These are phyloP conservation scores for Mionectes macconnelli DNA, from an alignment of 2,113 vertebrate species.

Conservation along the genomic window DNA sequence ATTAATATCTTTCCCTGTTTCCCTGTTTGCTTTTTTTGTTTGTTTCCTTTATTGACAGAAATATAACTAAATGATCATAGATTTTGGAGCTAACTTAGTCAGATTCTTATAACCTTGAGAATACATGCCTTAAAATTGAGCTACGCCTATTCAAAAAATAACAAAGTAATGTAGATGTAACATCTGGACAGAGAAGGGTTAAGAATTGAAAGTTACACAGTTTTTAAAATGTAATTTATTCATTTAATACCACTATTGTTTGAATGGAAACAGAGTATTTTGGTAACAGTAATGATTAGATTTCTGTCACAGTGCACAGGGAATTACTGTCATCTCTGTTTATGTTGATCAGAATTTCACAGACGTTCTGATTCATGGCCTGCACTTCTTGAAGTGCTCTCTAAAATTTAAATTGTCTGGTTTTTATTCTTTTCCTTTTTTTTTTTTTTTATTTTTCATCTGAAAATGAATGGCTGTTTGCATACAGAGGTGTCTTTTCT, in stretches of 20 bases:
- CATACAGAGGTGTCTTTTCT: not conserved
- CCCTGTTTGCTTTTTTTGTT: fast-evolving
- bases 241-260: not conserved
- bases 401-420: not conserved
- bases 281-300: not conserved
- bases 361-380: not conserved
- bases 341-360: not conserved
- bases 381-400: not conserved
- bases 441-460: not conserved
- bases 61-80: not conserved
- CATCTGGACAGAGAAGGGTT: not conserved
- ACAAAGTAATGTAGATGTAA: not conserved
- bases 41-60: not conserved
- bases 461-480: not conserved
- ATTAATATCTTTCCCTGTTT: not conserved
- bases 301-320: not conserved
- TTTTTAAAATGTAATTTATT: not conserved
- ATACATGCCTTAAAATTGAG: not conserved
- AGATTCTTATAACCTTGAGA: not conserved
- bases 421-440: not conserved
- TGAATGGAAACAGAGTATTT: not conserved
- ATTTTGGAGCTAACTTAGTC: not conserved
- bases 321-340: not conserved
- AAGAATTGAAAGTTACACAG: not conserved
- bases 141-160: not conserved